These are phyloP conservation scores for Cheilosia variabilis DNA, from an alignment of 2,888 invertebrate species.

Conservation along the genomic window DNA sequence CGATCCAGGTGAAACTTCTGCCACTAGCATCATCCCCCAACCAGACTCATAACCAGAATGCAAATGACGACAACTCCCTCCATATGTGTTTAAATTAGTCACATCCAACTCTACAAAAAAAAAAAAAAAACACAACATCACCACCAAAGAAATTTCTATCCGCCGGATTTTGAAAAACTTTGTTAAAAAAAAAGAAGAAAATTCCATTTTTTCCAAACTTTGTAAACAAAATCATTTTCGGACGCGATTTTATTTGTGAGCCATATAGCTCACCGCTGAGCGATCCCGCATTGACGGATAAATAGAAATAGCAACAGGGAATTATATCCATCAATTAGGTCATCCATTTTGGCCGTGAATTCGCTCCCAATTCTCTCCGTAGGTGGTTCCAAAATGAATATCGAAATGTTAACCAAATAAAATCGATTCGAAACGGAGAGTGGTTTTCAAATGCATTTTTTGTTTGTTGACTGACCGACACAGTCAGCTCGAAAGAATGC, in stretches of 20 bases:
- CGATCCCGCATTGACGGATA: slow-evolving; percentile 52
- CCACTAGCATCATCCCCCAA: slow-evolving; percentile 10
- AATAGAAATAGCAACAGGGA: slow-evolving; percentile 61
- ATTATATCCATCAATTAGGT: slow-evolving; percentile 61
- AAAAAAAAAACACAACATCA: slow-evolving; percentile 1
- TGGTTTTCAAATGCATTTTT: slow-evolving; percentile 11
- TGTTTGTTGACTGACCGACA: slow-evolving; percentile 4
- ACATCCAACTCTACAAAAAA: neutral
- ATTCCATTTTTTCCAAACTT: neutral
- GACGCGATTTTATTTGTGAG: slow-evolving; percentile 23
- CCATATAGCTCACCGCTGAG: slow-evolving; percentile 10
- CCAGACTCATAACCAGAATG: slow-evolving; percentile 1
- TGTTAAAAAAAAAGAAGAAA: slow-evolving; percentile 26
- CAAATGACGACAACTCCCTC: slow-evolving; percentile 48
- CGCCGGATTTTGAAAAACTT: slow-evolving; percentile 23
- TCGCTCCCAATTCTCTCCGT: neutral
- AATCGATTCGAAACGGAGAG: neutral
- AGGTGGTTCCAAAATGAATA: slow-evolving; percentile 22
- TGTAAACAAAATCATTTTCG: slow-evolving; percentile 56
- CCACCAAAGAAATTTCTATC: neutral
- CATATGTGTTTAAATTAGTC: slow-evolving; percentile 52
- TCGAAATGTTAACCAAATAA: slow-evolving; percentile 19
- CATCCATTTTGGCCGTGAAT: slow-evolving; percentile 60
- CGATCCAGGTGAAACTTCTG: neutral
- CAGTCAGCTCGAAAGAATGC: slow-evolving; percentile 58